These are phyloP conservation scores for Gallirallus australis DNA, from an alignment of 2,797 vertebrate species.

Conservation along the genomic window DNA sequence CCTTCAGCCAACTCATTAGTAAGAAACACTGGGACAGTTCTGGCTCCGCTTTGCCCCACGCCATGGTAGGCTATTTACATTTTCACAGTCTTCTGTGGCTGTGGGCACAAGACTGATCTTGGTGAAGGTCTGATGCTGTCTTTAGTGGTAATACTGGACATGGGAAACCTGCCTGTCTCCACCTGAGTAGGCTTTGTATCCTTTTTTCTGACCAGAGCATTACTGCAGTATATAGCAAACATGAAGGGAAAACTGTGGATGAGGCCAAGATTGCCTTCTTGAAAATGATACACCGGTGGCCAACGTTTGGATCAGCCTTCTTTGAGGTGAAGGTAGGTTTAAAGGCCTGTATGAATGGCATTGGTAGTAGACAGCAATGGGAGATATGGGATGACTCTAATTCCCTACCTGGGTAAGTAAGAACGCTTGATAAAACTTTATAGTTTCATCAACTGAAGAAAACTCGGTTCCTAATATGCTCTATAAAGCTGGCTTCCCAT, in stretches of 20 bases:
- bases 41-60: background rate
- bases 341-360: background rate
- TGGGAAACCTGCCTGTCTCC: background rate
- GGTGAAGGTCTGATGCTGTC: background rate
- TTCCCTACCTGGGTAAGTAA: background rate
- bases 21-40: background rate
- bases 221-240: constrained; percentile 82
- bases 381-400: background rate
- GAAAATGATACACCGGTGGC: constrained; percentile 88
- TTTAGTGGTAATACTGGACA: background rate
- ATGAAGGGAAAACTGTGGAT: constrained; percentile 82
- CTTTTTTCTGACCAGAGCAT: constrained; percentile 80
- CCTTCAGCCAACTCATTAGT: background rate
- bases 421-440: background rate
- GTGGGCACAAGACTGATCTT: background rate
- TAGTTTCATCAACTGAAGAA: too few species aligned
- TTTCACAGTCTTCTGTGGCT: background rate
- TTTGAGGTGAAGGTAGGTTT: constrained; percentile 94
- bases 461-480: background rate
- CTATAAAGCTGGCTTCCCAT: background rate
- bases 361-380: background rate
- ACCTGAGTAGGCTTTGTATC: background rate
- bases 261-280: constrained; percentile 91
- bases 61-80: background rate
- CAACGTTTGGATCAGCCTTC: constrained; percentile 95